These are phyloP conservation scores for Acrocephalus kingi DNA, from an alignment of 2,113 vertebrate species.

Conservation along the genomic window DNA sequence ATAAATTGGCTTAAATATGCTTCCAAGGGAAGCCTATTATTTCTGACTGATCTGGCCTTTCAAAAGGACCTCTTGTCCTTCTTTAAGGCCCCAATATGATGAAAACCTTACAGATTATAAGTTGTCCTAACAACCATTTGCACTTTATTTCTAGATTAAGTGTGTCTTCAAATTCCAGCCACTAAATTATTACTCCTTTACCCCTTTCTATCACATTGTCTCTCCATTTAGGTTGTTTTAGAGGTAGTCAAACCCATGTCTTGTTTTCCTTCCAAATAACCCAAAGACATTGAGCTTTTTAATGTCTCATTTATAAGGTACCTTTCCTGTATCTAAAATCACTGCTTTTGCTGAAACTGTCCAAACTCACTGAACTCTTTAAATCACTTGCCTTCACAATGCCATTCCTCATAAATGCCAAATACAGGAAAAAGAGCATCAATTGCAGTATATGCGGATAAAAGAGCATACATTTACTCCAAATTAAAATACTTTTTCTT, in stretches of 20 bases:
- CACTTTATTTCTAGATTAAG: not conserved
- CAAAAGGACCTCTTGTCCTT: not conserved
- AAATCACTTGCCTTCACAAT: not conserved
- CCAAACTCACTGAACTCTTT: not conserved
- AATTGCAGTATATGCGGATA: not conserved
- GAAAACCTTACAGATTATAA: not conserved
- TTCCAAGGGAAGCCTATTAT: not conserved
- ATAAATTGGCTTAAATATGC: not conserved
- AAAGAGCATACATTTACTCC: not conserved
- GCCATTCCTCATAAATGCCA: not conserved
- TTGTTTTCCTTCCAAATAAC: not conserved
- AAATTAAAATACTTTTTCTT: not conserved
- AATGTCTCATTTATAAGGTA: not conserved
- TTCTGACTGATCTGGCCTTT: not conserved
- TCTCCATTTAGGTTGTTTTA: not conserved
- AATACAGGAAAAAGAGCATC: not conserved
- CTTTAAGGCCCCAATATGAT: not conserved
- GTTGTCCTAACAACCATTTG: not conserved
- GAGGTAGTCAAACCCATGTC: not conserved
- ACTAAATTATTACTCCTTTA: not conserved
- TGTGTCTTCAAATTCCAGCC: not conserved
- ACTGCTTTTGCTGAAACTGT: not conserved
- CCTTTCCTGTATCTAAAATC: not conserved
- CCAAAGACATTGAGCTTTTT: not conserved
- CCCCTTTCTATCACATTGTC: not conserved